Conservation (phyloP, 2,797 vertebrate species). For the Cyclura pinguis region DNA sequence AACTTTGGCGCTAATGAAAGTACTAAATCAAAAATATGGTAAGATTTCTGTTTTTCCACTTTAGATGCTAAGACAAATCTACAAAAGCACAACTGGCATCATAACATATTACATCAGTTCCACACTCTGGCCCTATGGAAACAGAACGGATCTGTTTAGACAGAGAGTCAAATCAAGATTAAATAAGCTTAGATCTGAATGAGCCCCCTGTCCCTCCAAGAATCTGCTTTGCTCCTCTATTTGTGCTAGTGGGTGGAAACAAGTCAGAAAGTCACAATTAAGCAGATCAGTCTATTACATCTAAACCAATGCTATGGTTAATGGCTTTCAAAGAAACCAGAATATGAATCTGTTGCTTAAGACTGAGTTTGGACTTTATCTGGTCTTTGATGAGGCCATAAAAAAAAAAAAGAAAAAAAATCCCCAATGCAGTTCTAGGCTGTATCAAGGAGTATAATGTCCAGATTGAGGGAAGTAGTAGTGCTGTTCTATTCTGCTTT, state of each 20-base stretch:
- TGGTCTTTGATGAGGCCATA: not conserved
- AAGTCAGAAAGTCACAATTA: not conserved
- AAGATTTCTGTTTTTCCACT: not conserved
- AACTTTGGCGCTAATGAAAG: not conserved
- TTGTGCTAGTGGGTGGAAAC: not conserved
- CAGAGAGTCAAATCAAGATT: not conserved
- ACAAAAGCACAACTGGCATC: not conserved
- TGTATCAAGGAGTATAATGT: too few species aligned
- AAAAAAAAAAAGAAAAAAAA: too few species aligned
- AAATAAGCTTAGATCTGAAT: not conserved
- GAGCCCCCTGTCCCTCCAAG: not conserved
- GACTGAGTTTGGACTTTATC: not conserved
- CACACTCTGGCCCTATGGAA: not conserved
- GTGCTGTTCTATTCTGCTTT: too few species aligned
- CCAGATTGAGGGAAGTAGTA: too few species aligned
- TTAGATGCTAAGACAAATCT: not conserved
- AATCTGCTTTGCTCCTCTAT: not conserved
- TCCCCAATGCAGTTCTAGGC: too few species aligned
- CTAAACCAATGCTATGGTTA: not conserved
- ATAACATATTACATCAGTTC: not conserved
- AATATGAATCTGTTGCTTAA: not conserved
- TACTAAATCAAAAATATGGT: not conserved
- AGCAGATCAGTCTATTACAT: not conserved
- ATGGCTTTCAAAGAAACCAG: not conserved
- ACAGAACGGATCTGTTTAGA: not conserved